A percentile compares a stretch with the other conserved stretches of the same genome.
These are phyloP conservation scores for Tuberolachnus salignus DNA, from an alignment of 2,888 invertebrate species.

Conservation along the genomic window DNA sequence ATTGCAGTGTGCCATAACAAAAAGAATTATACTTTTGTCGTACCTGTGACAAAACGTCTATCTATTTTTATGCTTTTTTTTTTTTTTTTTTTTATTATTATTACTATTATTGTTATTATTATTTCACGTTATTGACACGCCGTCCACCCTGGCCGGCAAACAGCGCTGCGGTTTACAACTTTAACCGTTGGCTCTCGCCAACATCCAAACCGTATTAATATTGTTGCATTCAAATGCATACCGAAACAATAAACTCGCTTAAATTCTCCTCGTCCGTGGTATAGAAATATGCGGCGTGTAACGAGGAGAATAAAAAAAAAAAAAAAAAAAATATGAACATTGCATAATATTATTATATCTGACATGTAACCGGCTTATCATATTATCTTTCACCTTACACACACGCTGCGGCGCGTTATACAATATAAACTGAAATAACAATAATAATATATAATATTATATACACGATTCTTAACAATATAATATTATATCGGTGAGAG, in stretches of 20 bases:
- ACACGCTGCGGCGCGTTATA: constrained; percentile 5
- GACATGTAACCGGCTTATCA: constrained; percentile 17
- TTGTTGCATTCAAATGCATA: constrained; percentile 17
- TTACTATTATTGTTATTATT: not conserved
- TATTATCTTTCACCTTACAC: constrained; percentile 15
- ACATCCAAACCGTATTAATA: not conserved
- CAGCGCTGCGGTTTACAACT: not conserved
- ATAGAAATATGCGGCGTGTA: not conserved
- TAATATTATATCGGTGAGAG: constrained; percentile 4
- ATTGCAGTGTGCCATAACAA: not conserved
- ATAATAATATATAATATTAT: not conserved
- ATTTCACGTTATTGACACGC: not conserved
- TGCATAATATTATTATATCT: constrained; percentile 18
- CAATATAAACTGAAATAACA: constrained; percentile 37
- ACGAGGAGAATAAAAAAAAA: too few species aligned
- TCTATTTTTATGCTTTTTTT: too few species aligned
- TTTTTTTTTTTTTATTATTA: not conserved
- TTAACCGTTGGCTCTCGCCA: not conserved
- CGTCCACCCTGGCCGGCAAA: not conserved
- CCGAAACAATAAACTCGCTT: constrained; percentile 24
- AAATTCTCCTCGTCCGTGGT: constrained; percentile 3
- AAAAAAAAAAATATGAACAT: too few species aligned
- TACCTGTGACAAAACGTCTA: not conserved
- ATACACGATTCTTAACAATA: constrained; percentile 15
- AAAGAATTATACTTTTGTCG: not conserved